Base-by-base conservation (phyloP, 2,888 invertebrate species). In the Escarpia spicata region DNA sequence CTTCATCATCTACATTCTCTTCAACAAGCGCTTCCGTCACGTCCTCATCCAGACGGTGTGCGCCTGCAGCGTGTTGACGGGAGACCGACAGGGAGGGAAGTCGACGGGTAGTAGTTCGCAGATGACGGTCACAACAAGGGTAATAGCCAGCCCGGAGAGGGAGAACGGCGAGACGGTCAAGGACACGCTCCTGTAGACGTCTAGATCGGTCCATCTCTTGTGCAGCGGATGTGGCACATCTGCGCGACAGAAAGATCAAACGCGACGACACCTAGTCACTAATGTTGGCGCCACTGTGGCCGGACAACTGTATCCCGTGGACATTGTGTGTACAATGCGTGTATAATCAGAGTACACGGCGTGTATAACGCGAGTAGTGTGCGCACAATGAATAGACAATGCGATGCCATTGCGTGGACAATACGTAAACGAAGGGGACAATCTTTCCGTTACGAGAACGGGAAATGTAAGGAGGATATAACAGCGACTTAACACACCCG, bases 21-120 rank as follows among this genome's bases (percentile, higher is more conserved):
- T 94, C 93, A 94, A 94, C 93, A 93, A 93, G 37, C 90, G 94
- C 26, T 94, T 94, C 93, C 91, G 93, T n/a, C 94, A 94, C 52
- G 93, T 94, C 19, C 91, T 94, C 43, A 75, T 91, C 15, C 92
- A 93, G 52, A 92, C 91, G 12, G 75, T 93, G 10, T 93, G 93
- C n/a, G 75, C 91, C 26, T 37, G 31, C 58, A 19, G 91, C 19
- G 6, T 91, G 43, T 15, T 43, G 91, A 6, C 31, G 31, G 43
- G 91, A 15, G 75, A 75, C 75, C 19, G 19, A 26, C 19, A 75
- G 75, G n/a, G 75, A 15, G 75, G 75, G 2, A 75, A 26, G 75
- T 75, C 75, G 75, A 26, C 19, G 19, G 75, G 75, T 6, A 75
- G n/a, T 26, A 75, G 75, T 26, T 26, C 75, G 2, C 75, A 75